Evolutionary conservation across 2,797 vertebrate species (phyloP), one percentile per base, ranked within the genome.

Genomic region (Poecilia gillii): DNA sequence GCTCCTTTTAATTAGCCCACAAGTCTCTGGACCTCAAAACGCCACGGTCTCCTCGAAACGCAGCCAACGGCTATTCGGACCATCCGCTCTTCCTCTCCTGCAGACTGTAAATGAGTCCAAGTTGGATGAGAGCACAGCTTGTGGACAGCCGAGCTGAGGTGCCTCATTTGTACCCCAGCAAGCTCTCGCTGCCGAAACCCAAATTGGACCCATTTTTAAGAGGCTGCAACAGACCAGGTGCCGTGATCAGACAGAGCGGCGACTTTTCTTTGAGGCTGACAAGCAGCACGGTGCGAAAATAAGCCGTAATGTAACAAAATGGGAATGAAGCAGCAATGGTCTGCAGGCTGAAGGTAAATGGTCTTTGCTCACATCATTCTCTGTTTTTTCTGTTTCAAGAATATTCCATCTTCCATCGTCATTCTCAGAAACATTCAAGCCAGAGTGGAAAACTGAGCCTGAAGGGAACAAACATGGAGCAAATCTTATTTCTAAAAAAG

Each of bases 201-300:
- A 90, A 90, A 93, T 87, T 91, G 87, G 89, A 88, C 85, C 76
- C 75, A 90, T 92, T 92, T 91, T 90, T 86, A 84, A 87, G 81
- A 76, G 79, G 66, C 85, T 33, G 88, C 82, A 66, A 55, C 49
- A 80, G 83, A 51, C 77, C n/a, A 71, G 71, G 76, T 77, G 83
- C 82, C 81, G 74, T 85, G 88, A 88, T 92, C 88, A 83, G 78
- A 85, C 76, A n/a, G 41, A 85, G 77, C 66, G 84, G 75, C 57
- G 53, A 85, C 85, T 88, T 85, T 74, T 89, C 88, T 85, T 87
- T 82, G 39, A 68, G 89, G 78, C 81, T 18, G 89, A 79, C 83
- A 77, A 79, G 76, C 76, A 57, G 80, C 70, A 12, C 70, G 0
- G 80, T 31, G 86, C 75, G 84, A 91, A 89, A 91, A 90, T 91